These are phyloP conservation scores for Dicentrarchus labrax DNA, from an alignment of 2,113 vertebrate genomes.

Conservation along the genomic window DNA sequence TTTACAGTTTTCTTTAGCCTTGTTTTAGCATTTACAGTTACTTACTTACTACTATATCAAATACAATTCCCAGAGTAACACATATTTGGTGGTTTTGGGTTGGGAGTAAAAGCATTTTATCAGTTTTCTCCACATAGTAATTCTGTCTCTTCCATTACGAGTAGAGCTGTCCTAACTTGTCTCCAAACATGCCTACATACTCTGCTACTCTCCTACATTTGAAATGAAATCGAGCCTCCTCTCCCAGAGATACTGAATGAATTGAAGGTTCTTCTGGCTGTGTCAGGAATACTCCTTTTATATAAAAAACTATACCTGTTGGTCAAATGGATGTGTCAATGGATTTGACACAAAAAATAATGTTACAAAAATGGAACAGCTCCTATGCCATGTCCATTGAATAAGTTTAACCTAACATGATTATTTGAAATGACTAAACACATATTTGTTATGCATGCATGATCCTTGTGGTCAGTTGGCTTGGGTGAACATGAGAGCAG, in stretches of 20 bases:
- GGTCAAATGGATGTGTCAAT: not conserved
- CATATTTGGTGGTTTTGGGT: not conserved
- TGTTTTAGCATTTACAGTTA: conserved; percentile 24
- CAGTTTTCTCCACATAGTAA: not conserved
- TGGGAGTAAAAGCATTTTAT: not conserved
- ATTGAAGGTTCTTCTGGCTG: not conserved
- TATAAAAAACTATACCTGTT: not conserved
- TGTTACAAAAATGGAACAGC: not conserved
- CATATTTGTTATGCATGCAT: conserved; percentile 30
- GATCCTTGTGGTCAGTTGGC: not conserved
- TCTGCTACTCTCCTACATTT: not conserved
- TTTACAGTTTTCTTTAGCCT: not conserved
- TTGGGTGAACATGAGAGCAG: not conserved
- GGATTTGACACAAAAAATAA: too few relatives aligned
- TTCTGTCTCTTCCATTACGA: not conserved
- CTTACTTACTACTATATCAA: too few relatives aligned
- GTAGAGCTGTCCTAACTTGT: conserved; percentile 41
- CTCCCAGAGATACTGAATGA: not conserved
- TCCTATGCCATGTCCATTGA: not conserved
- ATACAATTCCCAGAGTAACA: not conserved
- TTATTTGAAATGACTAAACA: not conserved
- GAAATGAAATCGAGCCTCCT: not conserved
- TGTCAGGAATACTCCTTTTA: not conserved
- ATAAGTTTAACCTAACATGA: not conserved
- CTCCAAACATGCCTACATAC: not conserved